Conservation (phyloP, 1,140 invertebrate genomes). For the Calliphora vicina region DNA sequence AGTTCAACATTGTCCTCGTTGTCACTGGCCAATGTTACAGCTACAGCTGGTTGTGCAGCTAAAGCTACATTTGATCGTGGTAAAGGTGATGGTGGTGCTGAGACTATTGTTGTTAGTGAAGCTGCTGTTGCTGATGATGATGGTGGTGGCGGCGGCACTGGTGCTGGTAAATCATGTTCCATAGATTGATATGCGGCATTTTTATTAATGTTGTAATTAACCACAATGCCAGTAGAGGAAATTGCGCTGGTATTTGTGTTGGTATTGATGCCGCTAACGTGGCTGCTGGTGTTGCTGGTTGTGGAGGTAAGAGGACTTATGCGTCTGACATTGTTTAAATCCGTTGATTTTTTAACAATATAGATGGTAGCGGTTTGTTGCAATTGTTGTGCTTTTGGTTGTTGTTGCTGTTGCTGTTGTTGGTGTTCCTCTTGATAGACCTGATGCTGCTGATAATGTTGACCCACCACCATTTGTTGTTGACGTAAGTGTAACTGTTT, state of each 20-base stretch:
- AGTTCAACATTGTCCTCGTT: constrained; percentile 40
- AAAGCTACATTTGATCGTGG: constrained; percentile 48
- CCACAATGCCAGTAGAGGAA: neutral
- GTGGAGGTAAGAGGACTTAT: neutral
- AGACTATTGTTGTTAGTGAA: too few species aligned
- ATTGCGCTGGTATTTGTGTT: neutral
- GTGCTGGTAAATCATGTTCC: neutral
- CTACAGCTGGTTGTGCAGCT: constrained; percentile 46
- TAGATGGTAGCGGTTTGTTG: constrained; percentile 26
- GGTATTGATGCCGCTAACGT: constrained; percentile 4
- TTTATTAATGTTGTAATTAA: constrained; percentile 32
- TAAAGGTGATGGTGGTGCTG: constrained; percentile 12
- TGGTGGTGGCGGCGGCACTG: neutral
- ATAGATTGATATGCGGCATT: constrained; percentile 30
- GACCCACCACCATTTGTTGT: neutral
- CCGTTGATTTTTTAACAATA: constrained; percentile 25
- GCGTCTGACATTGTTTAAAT: constrained; percentile 3
- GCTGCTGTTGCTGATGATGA: neutral
- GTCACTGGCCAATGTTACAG: constrained; percentile 42
- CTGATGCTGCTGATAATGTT: neutral
- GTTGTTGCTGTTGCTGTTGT: neutral
- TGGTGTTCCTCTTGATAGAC: neutral
- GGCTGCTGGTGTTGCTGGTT: neutral
- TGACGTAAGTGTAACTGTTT: neutral
- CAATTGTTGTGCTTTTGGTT: neutral